These are phyloP conservation scores for Takifugu bimaculatus DNA, from an alignment of 2,113 vertebrate species.

Conservation along the genomic window DNA sequence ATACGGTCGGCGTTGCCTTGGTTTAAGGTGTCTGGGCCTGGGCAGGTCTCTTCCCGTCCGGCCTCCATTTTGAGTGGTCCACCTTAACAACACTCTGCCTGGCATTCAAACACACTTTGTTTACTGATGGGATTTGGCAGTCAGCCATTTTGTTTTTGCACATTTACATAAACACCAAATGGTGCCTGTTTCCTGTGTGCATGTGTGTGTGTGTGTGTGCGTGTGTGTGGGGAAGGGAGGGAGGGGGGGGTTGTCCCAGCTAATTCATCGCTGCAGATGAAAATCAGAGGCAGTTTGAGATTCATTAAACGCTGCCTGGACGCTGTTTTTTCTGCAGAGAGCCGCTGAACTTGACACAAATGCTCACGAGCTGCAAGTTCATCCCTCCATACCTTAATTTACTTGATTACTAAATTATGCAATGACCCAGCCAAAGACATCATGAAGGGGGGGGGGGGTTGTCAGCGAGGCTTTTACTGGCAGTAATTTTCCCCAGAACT, in stretches of 20 bases:
- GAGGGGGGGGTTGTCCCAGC: conserved; percentile 28
- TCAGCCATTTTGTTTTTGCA: conserved; percentile 73
- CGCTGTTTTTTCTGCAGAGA: conserved; percentile 36
- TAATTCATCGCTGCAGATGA: conserved; percentile 51
- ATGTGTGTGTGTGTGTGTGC: conserved; percentile 27
- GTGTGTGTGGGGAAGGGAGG: conserved; percentile 24
- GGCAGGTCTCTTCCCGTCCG: conserved; percentile 5
- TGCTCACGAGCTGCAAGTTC: conserved; percentile 64
- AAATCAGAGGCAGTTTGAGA: conserved; percentile 53
- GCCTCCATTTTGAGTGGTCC: conserved; percentile 44
- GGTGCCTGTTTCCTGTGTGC: conserved; percentile 61
- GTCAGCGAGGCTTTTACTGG: conserved; percentile 24
- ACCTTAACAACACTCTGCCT: conserved; percentile 64
- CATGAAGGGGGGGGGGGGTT: neutral
- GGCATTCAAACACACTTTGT: conserved; percentile 68
- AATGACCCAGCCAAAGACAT: conserved; percentile 67
- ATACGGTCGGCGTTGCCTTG: conserved; percentile 33
- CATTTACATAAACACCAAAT: conserved; percentile 75
- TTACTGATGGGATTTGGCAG: conserved; percentile 75
- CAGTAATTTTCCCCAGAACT: conserved; percentile 58
- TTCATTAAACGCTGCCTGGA: conserved; percentile 48
- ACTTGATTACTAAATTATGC: conserved; percentile 70
- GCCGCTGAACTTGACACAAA: conserved; percentile 65
- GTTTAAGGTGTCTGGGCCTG: conserved; percentile 58
- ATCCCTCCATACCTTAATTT: conserved; percentile 65